phyloP scores from a whole-genome alignment of 1,140 invertebrate genomes.

The Holcopasites calliopsidis region DNA sequence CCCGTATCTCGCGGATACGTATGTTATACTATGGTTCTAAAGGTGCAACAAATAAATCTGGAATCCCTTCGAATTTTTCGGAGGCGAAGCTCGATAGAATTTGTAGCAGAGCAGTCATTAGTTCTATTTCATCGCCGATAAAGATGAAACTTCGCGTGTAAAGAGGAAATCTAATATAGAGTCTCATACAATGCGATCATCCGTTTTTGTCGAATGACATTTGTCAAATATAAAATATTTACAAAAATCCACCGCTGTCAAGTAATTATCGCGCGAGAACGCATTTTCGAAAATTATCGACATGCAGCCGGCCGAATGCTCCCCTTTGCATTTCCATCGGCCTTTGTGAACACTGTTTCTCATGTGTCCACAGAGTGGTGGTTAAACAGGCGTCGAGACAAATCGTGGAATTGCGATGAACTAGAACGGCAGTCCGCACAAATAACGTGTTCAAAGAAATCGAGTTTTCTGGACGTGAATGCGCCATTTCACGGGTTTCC shows the following conservation, averaged over 20 bases:
- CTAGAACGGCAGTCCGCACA: neutral
- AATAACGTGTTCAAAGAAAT: constrained; percentile 24
- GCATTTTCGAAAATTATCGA: neutral
- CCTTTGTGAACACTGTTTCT: neutral
- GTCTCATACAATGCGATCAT: too few relatives aligned
- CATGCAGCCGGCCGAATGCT: too few relatives aligned
- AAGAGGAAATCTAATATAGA: too few relatives aligned
- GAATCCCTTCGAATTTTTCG: constrained; percentile 41
- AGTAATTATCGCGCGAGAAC: neutral
- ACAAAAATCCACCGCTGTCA: neutral
- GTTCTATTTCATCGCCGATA: too few relatives aligned
- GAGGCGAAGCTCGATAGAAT: neutral
- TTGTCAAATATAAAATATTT: too few relatives aligned
- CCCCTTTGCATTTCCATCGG: neutral
- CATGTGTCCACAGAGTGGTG: neutral
- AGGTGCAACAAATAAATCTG: constrained; percentile 59
- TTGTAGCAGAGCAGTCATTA: too few relatives aligned
- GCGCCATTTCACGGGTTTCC: neutral
- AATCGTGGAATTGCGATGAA: neutral
- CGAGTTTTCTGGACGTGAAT: neutral
- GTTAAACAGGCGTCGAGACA: neutral
- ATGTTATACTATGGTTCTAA: constrained; percentile 56
- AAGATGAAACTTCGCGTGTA: too few relatives aligned
- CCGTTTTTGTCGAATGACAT: too few relatives aligned
- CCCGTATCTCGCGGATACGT: constrained; percentile 57